Base-by-base conservation (phyloP, 2,113 vertebrate genomes). In the Hemicordylus capensis region DNA sequence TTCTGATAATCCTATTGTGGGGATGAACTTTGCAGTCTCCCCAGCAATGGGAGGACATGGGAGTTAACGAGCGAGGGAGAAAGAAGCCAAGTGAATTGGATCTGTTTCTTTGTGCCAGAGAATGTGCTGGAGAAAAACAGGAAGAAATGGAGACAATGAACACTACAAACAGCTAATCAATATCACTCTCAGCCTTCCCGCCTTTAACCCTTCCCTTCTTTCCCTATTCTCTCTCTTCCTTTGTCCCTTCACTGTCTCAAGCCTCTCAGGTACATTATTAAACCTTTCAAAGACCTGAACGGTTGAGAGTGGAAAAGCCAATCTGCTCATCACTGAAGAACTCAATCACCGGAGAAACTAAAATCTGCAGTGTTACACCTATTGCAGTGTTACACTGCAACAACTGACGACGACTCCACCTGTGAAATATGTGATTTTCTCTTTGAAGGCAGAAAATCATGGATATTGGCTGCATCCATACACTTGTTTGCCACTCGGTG, bases 1-100 rank as follows among this genome's bases (percentile, higher is more conserved):
- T 95, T 94, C 84, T 87, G 89, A 89, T 91, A 91, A 93, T 91
- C 92, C 91, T 93, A 90, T 90, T 91, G 92, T 90, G 86, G 89
- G 90, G 85, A 89, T 92, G 93, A 94, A 93, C 1, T 77, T 89
- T 94, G 83, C 89, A 83, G 90, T 91, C 90, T 80, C 26, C 0
- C 81, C 89, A 75, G 1, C 4, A 91, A 91, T 54, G 17, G 83
- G 87, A 90, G 92, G 92, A 93, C 92, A 81, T 0, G 1, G 4
- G 91, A 93, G 91, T 89, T 95, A 94, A 95, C 85, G 88, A 94
- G 87, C 69, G 93, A 85, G 87, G 69, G 87, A 89, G 87, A 93
- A 93, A 94, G 93, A 31, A 59, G 91, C 86, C 91, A 90, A 90
- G 90, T 37, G 91, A 82, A 90, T 69, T 92, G 85, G 80, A 89